Evolutionary conservation across 1,140 invertebrate genomes (phyloP), one percentile per base, ranked within the genome.

Genomic region (Colletes latitarsis): DNA sequence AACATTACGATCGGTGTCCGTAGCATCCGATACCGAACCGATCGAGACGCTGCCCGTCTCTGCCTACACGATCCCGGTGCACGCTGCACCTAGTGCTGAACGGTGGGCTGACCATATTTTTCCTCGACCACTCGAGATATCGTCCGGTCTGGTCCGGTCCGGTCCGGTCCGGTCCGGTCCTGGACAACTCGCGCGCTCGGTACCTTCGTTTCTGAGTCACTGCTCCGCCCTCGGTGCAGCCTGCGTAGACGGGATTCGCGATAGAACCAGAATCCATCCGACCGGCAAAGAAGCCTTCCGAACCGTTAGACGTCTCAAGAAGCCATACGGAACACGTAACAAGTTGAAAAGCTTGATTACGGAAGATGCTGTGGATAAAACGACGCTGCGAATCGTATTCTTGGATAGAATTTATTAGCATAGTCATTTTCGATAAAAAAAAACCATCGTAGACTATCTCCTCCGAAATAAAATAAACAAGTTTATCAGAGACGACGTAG

Each of bases 1-100:
- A 21, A 87, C 84, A 86, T 87, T 87, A 86, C 82, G 84, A 87
- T 53, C 77, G 63, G 81, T 76, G 81, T 77, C 74, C 81, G 77
- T 46, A 77, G 77, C 77, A 80, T 77, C 77, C 77, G 85, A 86
- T 86, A 86, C 63, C 74, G 49, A 78, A 83, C 62, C 70, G 77
- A 77, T 63, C 52, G 43, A 52, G 63, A 68, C 81, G 52, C 30
- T 19, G 41, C 70, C 39, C 70, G 68, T 49, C 69, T 73, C 69
- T 73, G 62, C 85, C 85, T 86, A 87, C 84, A 86, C 85, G 78
- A 46, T 73, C 77, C 46, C 41, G 8, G 30, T 30, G 52, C 64
- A 14, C 75, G 71, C 77, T 83, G 83, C 82, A 81, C 78, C 68
- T 81, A 81, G 78, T 55, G 62, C 67, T 14, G 57, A 67, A 82